phyloP scores from a whole-genome alignment of 2,113 vertebrate species.

The Eolophus roseicapilla region DNA sequence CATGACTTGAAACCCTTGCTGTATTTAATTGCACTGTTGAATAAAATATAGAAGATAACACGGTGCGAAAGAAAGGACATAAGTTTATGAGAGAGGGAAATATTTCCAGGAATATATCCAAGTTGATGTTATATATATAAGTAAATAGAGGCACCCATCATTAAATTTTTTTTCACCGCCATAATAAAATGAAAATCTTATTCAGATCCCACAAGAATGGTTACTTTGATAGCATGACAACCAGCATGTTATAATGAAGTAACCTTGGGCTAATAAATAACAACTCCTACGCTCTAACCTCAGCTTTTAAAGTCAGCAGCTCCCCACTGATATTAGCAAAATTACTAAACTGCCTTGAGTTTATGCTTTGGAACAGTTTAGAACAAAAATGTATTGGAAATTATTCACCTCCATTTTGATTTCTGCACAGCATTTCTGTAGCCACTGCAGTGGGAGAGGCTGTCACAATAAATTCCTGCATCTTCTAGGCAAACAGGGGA shows the following conservation, averaged over 20 bases:
- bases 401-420: background rate
- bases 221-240: background rate
- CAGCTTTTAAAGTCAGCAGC: background rate
- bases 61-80: rapidly evolving
- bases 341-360: background rate
- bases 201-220: background rate
- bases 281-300: background rate
- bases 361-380: background rate
- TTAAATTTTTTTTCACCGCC: background rate
- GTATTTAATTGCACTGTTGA: constrained; percentile 17
- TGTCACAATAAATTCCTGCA: background rate
- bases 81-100: background rate
- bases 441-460: background rate
- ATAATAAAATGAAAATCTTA: background rate
- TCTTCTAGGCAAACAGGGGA: background rate
- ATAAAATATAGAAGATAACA: background rate
- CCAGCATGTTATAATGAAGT: background rate
- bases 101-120: background rate
- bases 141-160: background rate
- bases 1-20: background rate
- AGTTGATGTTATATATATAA: background rate
- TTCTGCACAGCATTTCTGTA: background rate
- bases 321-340: background rate
- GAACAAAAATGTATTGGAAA: background rate
- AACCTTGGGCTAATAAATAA: background rate